Evolutionary conservation across 2,113 vertebrate genomes (phyloP), one percentile per base, ranked within the genome.

Genomic region (Platichthys flesus): DNA sequence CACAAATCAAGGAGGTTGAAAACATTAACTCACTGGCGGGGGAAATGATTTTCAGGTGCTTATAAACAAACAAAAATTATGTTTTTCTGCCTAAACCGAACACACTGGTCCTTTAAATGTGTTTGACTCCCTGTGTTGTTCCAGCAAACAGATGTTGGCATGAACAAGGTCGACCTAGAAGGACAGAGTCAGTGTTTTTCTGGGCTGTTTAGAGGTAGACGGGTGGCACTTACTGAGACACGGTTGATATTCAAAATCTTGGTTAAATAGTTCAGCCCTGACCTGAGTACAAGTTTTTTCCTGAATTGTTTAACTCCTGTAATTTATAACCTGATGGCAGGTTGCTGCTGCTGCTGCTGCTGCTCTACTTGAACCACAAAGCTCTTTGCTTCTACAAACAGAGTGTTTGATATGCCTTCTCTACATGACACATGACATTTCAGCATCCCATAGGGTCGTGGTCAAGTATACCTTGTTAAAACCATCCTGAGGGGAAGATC

Each of bases 401-500:
- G 15, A 35, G 3, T 54, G 72, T 72, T 10, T 59, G 3, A 60
- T 70, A 40, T 35, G 9, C 49, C 69, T 42, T 71, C 63, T 60
- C 13, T 18, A 61, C 20, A 35, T 74, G 20, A 55, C 70, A 47
- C n/a, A 26, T 18, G 26, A 28, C 40, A 35, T 55, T 70, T 61
- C 56, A 21, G 20, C 49, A 26, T 78, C 72, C 35, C 54, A 40
- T n/a, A 71, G 63, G 62, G 79, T 85, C 70, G 47, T 18, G 63
- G 62, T 76, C 58, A 85, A 80, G 62, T 67, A 61, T 61, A 71
- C 40, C 67, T 78, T 76, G 62, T 76, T 76, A 70, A 75, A 61
- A 56, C 74, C 42, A 65, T 45, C 79, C 71, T 24, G 68, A 58
- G 20, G 47, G 20, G 49, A 21, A 31, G 31, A 70, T 73, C 40